Conservation (phyloP, 2,888 invertebrate species). For the Steinernema hermaphroditum region DNA sequence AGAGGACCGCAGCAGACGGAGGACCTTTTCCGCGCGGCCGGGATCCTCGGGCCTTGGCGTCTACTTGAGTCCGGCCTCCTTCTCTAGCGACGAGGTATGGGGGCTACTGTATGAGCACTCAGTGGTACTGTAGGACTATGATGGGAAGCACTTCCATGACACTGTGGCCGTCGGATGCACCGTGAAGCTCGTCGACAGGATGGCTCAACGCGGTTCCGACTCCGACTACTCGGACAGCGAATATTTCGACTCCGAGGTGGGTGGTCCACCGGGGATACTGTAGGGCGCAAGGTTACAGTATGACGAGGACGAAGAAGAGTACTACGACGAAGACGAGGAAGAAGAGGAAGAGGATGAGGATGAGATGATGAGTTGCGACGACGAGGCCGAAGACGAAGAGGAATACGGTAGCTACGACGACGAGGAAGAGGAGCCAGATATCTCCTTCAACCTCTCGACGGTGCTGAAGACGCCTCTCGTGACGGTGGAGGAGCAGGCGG, state of each 20-base stretch:
- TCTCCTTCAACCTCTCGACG: constrained; percentile 1
- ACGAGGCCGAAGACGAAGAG: constrained; percentile 19
- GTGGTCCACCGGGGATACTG: neutral
- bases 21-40: constrained; percentile 11
- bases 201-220: constrained; percentile 53
- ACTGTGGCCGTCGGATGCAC: constrained; percentile 58
- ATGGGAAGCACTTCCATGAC: constrained; percentile 46
- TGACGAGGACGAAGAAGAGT: constrained; percentile 44
- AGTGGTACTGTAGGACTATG: constrained; percentile 37
- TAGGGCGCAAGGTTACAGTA: constrained; percentile 28
- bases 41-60: constrained; percentile 46
- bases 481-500: constrained; percentile 10
- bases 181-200: constrained; percentile 56
- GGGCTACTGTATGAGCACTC: constrained; percentile 10
- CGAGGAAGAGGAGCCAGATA: constrained; percentile 19
- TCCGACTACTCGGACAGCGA: constrained; percentile 46
- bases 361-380: constrained; percentile 32
- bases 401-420: constrained; percentile 26
- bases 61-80: constrained; percentile 51
- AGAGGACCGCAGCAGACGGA: neutral
- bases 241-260: constrained; percentile 33
- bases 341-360: constrained; percentile 51
- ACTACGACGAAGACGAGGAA: constrained; percentile 55
- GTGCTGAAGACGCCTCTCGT: neutral
- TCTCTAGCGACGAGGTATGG: constrained; percentile 44